Evolutionary conservation across 2,113 vertebrate species (phyloP).

Genomic region (Poecilia latipinna): DNA sequence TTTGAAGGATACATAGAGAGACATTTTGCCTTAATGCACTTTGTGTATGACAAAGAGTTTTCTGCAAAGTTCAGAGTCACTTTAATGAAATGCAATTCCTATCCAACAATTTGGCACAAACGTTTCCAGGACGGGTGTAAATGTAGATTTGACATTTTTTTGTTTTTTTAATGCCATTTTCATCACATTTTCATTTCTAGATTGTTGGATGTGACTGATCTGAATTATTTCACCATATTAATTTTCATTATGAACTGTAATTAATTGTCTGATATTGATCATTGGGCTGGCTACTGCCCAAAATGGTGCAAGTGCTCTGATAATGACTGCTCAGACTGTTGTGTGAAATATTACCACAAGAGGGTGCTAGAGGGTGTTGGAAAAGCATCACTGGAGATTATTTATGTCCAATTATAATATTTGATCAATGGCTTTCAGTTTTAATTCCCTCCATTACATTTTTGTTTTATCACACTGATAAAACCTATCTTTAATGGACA

Average conservation of each 20-base stretch:
- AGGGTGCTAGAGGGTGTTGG: slow-evolving; percentile 45
- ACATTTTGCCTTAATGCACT: background rate
- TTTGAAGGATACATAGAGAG: background rate
- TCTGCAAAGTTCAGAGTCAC: slow-evolving; percentile 22
- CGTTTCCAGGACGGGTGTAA: background rate
- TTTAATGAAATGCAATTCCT: slow-evolving; percentile 15
- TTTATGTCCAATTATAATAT: background rate
- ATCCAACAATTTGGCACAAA: background rate
- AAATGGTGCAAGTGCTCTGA: background rate
- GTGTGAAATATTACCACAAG: slow-evolving; percentile 51
- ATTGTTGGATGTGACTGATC: slow-evolving; percentile 2
- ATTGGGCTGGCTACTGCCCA: background rate
- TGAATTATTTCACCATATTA: slow-evolving; percentile 1
- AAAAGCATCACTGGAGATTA: slow-evolving; percentile 2
- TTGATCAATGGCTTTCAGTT: background rate
- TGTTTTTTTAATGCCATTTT: slow-evolving; percentile 5
- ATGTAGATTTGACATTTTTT: background rate
- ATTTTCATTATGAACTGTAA: background rate
- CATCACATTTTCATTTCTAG: background rate
- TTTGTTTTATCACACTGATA: slow-evolving; percentile 17
- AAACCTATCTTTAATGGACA: slow-evolving; percentile 10
- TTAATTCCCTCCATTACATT: background rate
- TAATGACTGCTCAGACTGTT: slow-evolving; percentile 15
- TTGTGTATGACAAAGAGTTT: background rate
- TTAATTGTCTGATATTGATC: slow-evolving; percentile 16